Evolutionary conservation across 2,888 invertebrate species (phyloP), one percentile per base, ranked within the genome.

Genomic region (Galerucella calmariensis): DNA sequence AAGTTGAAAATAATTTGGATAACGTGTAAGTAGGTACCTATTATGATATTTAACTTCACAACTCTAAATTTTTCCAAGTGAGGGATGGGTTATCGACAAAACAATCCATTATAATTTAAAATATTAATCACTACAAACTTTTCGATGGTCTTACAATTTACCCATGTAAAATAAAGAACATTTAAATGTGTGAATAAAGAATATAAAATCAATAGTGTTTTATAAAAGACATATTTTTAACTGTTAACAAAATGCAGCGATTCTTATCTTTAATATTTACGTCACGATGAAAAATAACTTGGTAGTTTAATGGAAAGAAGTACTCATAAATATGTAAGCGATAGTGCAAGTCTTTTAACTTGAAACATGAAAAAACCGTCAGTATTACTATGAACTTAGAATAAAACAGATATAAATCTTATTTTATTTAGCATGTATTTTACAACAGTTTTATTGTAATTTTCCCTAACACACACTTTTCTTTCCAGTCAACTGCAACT

Each of bases 391-490:
- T 16, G 56, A 56, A 56, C 56, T 20, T 51, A 16, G n/a, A 51
- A 51, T 6, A 5, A n/a, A 41, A 41, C 35, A 41, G 35, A 41
- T 41, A 41, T 41, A 41, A 9, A 41, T 9, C 35, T 41, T 41
- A 41, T 41, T 41, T 41, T 41, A 41, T 51, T n/a, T 41, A 35
- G 67, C 53, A 56, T 56, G 53, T 16, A 41, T 67, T 53, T 65
- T 46, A 65, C 70, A 75, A 77, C 73, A 76, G 69, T 70, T 81
- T 81, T 79, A 78, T 82, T 79, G 69, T 76, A 78, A 79, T 82
- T 83, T 83, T 82, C 82, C 82, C 76, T 76, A 81, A 81, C 81
- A 80, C 79, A 80, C 79, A 79, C 78, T 79, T 78, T 78, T 76
- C 77, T 82, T 83, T 83, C 82, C 81, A 72, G 72, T 56, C 59